Evolutionary conservation across 92 coral and sea anemone genomes (phyloP).

Genomic region (Galaxea fascicularis): DNA sequence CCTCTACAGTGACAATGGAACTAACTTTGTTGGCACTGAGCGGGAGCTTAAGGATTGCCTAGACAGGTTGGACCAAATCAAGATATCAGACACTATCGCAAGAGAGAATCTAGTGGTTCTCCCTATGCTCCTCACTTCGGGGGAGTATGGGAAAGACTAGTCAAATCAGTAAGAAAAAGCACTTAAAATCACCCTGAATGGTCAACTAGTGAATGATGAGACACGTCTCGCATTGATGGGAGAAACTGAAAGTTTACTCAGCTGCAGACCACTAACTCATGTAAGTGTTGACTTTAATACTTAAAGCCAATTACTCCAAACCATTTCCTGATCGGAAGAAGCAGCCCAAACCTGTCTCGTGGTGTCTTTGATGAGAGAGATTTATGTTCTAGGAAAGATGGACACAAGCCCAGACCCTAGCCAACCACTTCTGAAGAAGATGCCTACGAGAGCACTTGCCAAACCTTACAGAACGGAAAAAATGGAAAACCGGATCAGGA

Average conservation of each 20-base stretch:
- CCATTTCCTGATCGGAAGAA: constrained; percentile 44
- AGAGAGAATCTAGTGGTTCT: constrained; percentile 34
- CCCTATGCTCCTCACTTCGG: constrained; percentile 47
- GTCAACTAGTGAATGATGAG: no score
- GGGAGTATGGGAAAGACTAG: constrained; percentile 49
- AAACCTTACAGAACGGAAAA: constrained; percentile 42
- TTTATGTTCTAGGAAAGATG: constrained; percentile 33
- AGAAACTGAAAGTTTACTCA: no score
- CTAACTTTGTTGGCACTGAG: constrained; percentile 41
- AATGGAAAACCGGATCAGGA: constrained; percentile 25
- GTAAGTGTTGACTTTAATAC: constrained; percentile 35
- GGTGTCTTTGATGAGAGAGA: constrained; percentile 45
- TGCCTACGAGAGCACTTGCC: constrained; percentile 62
- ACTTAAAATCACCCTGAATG: no score
- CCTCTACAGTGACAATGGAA: constrained; percentile 48
- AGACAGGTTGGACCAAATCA: constrained; percentile 18
- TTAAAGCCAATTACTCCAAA: constrained; percentile 43
- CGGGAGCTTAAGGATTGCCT: constrained; percentile 31
- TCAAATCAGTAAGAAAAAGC: constrained; percentile 44
- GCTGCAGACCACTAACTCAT: constrained; percentile 14
- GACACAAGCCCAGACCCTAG: constrained; percentile 52
- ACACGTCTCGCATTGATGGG: no score
- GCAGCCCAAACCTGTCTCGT: constrained; percentile 30
- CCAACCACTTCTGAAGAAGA: no score
- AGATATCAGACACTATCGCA: constrained; percentile 41